Evolutionary conservation across 2,797 vertebrate species (phyloP).

Genomic region (Lycodopsis pacificus): DNA sequence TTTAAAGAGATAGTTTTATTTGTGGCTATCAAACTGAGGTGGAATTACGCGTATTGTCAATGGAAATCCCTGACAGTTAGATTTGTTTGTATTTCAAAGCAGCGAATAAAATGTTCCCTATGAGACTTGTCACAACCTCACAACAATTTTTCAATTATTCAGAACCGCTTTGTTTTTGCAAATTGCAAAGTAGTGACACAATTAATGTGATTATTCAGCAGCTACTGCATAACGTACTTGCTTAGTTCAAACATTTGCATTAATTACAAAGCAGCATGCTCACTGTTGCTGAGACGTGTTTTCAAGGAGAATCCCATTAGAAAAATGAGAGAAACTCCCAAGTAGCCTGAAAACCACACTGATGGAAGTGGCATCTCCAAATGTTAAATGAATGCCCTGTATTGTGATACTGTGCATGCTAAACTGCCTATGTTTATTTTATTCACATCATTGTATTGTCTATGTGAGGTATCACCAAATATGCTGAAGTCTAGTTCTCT

Average conservation of each 20-base stretch:
- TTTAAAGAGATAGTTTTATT: conserved; percentile 7
- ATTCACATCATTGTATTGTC: neutral
- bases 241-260: conserved; percentile 36
- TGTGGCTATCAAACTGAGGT: neutral
- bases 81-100: conserved; percentile 1
- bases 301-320: conserved; percentile 21
- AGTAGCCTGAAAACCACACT: neutral
- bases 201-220: conserved; percentile 25
- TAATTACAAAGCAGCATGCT: conserved; percentile 12
- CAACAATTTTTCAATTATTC: conserved; percentile 7
- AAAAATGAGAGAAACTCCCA: conserved; percentile 8
- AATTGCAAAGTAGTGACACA: conserved; percentile 9
- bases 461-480: neutral
- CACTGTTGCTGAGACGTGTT: conserved; percentile 19
- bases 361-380: neutral
- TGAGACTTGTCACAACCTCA: neutral
- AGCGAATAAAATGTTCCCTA: neutral
- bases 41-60: neutral
- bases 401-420: neutral
- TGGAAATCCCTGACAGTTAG: neutral
- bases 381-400: neutral
- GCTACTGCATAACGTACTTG: neutral
- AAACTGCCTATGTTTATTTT: neutral
- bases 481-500: conserved; percentile 7
- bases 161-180: conserved; percentile 16